A percentile compares a stretch with the other conserved stretches of the same genome.
Evolutionary conservation across 2,888 invertebrate genomes (phyloP).

Genomic region (Pecten maximus): DNA sequence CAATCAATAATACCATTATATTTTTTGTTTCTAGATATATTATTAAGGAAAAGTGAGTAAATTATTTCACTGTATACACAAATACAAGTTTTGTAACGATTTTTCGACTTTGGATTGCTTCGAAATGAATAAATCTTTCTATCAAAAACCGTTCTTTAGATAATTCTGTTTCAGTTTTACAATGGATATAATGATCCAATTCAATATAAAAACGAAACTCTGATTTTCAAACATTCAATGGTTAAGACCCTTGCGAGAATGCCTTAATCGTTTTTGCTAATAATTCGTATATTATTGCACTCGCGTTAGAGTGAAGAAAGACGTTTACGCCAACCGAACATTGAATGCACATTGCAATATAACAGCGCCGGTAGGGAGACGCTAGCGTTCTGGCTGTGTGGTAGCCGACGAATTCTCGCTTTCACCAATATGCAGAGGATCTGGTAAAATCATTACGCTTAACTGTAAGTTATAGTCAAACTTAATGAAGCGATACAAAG

Average conservation of each 20-base stretch:
- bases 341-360: constrained; percentile 9
- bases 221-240: background rate
- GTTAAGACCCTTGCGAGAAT: background rate
- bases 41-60: no score
- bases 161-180: background rate
- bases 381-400: background rate
- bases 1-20: no score
- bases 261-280: background rate
- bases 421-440: constrained; percentile 25
- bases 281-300: background rate
- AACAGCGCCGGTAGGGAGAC: background rate
- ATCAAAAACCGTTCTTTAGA: background rate
- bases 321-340: background rate
- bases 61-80: no score
- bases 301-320: background rate
- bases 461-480: constrained; percentile 10
- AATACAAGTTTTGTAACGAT: no score
- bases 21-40: no score
- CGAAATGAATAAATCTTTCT: no score
- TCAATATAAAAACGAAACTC: background rate
- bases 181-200: background rate
- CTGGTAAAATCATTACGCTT: background rate
- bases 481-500: constrained; percentile 41
- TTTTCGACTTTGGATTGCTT: no score
- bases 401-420: background rate